phyloP scores from a whole-genome alignment of 2,888 invertebrate genomes.

The Meteorus colon region DNA sequence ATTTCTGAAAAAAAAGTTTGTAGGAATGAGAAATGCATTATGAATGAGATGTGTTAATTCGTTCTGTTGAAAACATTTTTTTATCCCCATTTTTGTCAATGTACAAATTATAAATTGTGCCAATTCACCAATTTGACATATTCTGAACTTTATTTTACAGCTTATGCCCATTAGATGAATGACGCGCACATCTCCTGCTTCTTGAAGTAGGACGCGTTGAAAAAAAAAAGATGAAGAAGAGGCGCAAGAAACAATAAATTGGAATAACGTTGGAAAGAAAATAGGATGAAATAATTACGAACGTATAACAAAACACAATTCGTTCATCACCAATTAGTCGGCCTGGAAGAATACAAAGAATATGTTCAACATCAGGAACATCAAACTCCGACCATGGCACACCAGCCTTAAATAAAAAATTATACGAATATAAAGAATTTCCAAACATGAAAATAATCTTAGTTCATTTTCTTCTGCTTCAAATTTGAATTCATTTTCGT shows the following conservation, averaged over 20 bases:
- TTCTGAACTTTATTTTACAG: constrained; percentile 63
- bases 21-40: background rate
- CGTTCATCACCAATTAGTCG: constrained; percentile 28
- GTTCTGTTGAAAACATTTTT: constrained; percentile 4
- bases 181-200: constrained; percentile 35
- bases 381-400: constrained; percentile 34
- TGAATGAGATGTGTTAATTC: background rate
- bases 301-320: constrained; percentile 49
- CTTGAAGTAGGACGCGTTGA: constrained; percentile 43
- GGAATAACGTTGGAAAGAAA: constrained; percentile 54
- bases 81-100: background rate
- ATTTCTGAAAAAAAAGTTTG: background rate
- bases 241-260: constrained; percentile 23
- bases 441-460: background rate
- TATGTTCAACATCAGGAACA: background rate
- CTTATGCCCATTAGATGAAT: constrained; percentile 67
- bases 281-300: constrained; percentile 40
- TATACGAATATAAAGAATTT: background rate
- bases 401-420: background rate
- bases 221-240: constrained; percentile 33
- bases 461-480: constrained; percentile 16
- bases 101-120: background rate
- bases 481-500: constrained; percentile 39
- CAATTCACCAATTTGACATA: constrained; percentile 18
- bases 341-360: background rate